Evolutionary conservation across 2,113 vertebrate species (phyloP).

Genomic region (Pungitius pungitius): DNA sequence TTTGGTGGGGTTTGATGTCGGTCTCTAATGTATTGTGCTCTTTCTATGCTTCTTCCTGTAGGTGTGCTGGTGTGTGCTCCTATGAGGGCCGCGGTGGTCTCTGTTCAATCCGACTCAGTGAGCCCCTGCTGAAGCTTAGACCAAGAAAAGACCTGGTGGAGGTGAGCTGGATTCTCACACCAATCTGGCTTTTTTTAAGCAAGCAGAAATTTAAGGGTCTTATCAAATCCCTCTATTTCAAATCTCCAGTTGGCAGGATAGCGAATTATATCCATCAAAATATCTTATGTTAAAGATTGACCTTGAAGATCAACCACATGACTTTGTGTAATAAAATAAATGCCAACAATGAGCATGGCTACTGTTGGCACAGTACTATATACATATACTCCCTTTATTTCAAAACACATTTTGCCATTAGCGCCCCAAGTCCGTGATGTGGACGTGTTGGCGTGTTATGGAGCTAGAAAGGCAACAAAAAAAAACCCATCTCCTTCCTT

Average conservation of each 20-base stretch:
- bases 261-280: not conserved
- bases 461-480: not conserved
- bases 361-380: no score
- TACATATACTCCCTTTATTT: no score
- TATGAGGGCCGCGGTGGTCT: constrained; percentile 92
- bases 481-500: not conserved
- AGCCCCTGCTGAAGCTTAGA: constrained; percentile 91
- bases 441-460: not conserved
- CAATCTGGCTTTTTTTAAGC: not conserved
- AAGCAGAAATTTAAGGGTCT: not conserved
- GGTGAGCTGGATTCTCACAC: constrained; percentile 72
- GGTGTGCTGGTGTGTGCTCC: constrained; percentile 92
- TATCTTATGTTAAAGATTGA: no score
- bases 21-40: not conserved
- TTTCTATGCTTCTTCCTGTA: constrained; percentile 40
- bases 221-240: not conserved
- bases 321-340: not conserved
- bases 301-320: not conserved
- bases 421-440: no score
- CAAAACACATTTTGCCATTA: no score
- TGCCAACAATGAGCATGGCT: no score
- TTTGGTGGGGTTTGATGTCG: not conserved
- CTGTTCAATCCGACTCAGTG: constrained; percentile 95
- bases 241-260: not conserved
- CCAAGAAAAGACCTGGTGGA: constrained; percentile 93